A percentile compares a stretch with the other conserved stretches of the same genome.
phyloP scores from a whole-genome alignment of 2,888 invertebrate genomes.

The Cataglyphis albicans region DNA sequence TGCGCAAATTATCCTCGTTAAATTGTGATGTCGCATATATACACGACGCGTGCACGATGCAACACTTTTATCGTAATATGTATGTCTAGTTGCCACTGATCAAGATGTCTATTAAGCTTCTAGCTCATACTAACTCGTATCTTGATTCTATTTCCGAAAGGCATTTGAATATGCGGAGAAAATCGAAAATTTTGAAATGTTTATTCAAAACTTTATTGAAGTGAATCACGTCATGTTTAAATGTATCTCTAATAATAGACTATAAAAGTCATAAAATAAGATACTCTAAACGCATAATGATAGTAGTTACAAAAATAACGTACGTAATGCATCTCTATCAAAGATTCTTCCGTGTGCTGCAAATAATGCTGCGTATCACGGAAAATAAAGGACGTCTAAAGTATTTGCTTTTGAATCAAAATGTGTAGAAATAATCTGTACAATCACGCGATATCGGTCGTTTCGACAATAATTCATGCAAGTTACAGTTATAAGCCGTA shows the following conservation, averaged over 20 bases:
- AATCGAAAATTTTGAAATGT: not conserved
- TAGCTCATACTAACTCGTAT: not conserved
- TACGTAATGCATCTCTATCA: not conserved
- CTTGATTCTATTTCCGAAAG: slow-evolving; percentile 18
- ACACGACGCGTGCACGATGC: slow-evolving; percentile 16
- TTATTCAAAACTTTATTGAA: not conserved
- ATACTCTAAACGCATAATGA: not conserved
- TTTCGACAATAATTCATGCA: not conserved
- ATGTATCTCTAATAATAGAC: not conserved
- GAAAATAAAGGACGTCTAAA: slow-evolving; percentile 3
- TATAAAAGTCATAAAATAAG: not conserved
- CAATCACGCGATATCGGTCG: too few relatives aligned
- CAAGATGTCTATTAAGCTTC: slow-evolving; percentile 1
- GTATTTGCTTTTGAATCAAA: not conserved
- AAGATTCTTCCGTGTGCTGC: not conserved
- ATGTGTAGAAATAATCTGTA: not conserved
- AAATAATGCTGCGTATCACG: slow-evolving; percentile 18
- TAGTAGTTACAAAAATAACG: not conserved
- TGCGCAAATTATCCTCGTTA: slow-evolving; percentile 29
- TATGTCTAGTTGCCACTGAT: not conserved
- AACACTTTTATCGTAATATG: slow-evolving; percentile 2
- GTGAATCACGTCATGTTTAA: not conserved
- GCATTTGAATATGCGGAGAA: not conserved
- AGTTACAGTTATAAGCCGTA: not conserved
- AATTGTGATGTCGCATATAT: slow-evolving; percentile 3